phyloP scores from a whole-genome alignment of 2,113 vertebrate genomes.

The Ammodytes marinus region DNA sequence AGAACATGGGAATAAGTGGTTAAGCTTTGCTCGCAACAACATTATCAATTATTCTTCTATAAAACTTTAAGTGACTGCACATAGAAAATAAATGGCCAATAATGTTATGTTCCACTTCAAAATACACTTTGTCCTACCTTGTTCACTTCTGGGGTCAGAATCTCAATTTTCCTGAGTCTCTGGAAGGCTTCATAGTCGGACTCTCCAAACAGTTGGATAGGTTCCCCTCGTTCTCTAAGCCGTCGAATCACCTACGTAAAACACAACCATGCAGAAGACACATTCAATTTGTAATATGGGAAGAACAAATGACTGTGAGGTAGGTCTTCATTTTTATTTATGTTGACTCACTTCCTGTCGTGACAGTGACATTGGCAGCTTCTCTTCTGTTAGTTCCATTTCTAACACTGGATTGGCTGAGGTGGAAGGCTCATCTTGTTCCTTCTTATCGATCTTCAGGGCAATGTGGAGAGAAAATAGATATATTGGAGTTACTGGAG shows the following conservation, averaged over 20 bases:
- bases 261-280: background rate
- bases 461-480: constrained; percentile 31
- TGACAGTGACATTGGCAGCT: constrained; percentile 97
- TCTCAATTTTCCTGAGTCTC: constrained; percentile 97
- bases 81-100: background rate
- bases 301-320: background rate
- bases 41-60: background rate
- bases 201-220: constrained; percentile 93
- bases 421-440: constrained; percentile 88
- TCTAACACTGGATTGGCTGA: constrained; percentile 93
- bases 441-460: constrained; percentile 86
- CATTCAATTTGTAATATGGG: background rate
- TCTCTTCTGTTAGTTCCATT: constrained; percentile 95
- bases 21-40: background rate
- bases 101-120: too few relatives aligned
- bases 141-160: constrained; percentile 98
- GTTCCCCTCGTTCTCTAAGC: constrained; percentile 94
- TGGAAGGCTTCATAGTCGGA: constrained; percentile 98
- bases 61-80: background rate
- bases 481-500: background rate
- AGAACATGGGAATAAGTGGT: background rate
- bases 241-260: constrained; percentile 92
- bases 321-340: background rate
- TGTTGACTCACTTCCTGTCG: constrained; percentile 91
- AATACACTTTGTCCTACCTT: constrained; percentile 85